Evolutionary conservation across 2,797 vertebrate genomes (phyloP).

Genomic region (Sebastes minor): DNA sequence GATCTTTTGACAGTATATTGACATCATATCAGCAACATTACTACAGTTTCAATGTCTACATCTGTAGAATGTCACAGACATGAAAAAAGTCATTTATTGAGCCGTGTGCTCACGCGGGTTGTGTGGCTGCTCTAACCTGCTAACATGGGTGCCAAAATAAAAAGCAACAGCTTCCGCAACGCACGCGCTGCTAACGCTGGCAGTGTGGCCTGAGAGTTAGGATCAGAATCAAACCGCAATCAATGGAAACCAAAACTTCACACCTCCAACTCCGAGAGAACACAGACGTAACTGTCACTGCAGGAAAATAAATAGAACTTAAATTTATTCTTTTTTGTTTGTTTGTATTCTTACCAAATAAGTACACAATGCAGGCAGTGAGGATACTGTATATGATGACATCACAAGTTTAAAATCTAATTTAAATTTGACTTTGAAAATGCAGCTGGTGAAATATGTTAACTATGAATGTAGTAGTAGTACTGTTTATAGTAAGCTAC

Average conservation of each 20-base stretch:
- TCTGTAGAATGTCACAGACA: too few species aligned
- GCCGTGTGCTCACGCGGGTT: too few species aligned
- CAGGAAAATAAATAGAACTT: neutral
- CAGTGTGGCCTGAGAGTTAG: too few species aligned
- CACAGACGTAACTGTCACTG: neutral
- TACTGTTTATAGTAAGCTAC: constrained; percentile 2
- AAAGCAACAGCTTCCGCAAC: too few species aligned
- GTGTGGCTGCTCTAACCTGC: neutral
- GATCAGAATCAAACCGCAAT: neutral
- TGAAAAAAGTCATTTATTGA: too few species aligned
- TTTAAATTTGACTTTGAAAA: neutral
- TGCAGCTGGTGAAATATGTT: neutral
- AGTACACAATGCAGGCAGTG: neutral
- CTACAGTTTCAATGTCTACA: too few species aligned
- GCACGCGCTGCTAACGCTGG: too few species aligned
- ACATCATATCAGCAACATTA: too few species aligned
- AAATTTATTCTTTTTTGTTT: neutral
- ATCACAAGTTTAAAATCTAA: neutral
- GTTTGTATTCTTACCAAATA: neutral
- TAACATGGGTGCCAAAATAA: too few species aligned
- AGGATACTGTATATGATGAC: neutral
- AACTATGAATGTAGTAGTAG: neutral
- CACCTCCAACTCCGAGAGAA: neutral
- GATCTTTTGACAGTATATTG: too few species aligned
- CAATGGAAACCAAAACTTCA: neutral